Percentiles rank a stretch among this genome's conserved stretches.
Conservation (phyloP, 1,140 invertebrate genomes). For the Acyrthosiphon pisum region DNA sequence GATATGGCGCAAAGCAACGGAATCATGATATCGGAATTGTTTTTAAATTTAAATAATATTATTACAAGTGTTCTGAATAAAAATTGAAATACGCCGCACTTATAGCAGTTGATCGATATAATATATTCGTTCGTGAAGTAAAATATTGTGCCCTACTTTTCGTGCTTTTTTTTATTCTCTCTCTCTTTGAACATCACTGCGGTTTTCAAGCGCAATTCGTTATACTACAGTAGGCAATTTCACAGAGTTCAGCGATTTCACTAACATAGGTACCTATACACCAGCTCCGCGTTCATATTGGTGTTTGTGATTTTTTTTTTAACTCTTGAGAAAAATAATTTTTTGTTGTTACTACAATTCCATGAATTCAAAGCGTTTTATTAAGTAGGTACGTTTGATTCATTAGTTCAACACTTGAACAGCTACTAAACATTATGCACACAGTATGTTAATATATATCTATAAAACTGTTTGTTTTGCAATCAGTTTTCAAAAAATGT, state of each 20-base stretch:
- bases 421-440: not conserved
- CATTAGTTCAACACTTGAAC: not conserved
- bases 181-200: slow-evolving; percentile 3
- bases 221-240: slow-evolving; percentile 31
- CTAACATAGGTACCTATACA: not conserved
- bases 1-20: not conserved
- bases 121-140: not conserved
- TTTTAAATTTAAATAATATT: slow-evolving; percentile 21
- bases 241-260: slow-evolving; percentile 16
- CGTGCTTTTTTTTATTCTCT: not conserved
- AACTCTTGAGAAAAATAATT: not conserved
- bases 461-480: not conserved
- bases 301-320: not conserved
- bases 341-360: not conserved
- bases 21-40: slow-evolving; percentile 5
- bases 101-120: not conserved
- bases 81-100: not conserved
- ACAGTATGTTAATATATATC: not conserved
- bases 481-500: not conserved
- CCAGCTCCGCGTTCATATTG: not conserved
- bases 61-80: not conserved
- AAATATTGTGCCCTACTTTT: not conserved
- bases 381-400: not conserved
- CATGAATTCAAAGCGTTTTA: not conserved
- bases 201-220: slow-evolving; percentile 15